Conservation (phyloP, 2,113 vertebrate species). For the Syrmaticus mikado region DNA sequence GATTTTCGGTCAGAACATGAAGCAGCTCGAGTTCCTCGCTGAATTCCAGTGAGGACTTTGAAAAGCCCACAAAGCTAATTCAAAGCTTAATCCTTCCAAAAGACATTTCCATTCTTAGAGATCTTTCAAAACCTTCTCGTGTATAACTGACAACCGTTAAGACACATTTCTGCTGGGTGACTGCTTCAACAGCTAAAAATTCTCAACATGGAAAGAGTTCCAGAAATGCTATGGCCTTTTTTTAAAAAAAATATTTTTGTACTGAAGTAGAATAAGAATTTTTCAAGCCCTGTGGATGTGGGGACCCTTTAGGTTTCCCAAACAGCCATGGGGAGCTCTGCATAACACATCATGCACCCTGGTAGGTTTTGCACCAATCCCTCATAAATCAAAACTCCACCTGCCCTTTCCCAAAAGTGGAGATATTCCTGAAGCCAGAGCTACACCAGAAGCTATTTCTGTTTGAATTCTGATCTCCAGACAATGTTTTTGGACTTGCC, state of each 20-base stretch:
- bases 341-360: background rate
- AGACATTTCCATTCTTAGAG: background rate
- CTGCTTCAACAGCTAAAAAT: background rate
- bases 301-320: background rate
- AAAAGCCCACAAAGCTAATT: background rate
- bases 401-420: background rate
- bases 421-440: background rate
- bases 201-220: background rate
- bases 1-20: background rate
- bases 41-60: background rate
- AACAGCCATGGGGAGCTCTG: background rate
- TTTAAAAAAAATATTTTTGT: background rate
- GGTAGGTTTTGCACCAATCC: background rate
- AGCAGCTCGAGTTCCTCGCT: background rate
- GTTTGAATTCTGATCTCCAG: background rate
- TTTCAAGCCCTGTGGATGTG: background rate
- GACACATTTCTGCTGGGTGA: background rate
- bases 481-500: background rate
- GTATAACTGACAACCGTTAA: constrained; percentile 18
- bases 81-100: background rate
- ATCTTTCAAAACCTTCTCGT: background rate
- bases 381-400: background rate
- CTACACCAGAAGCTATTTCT: background rate
- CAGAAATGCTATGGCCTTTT: background rate
- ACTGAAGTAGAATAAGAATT: background rate